Percentiles rank a stretch among this genome's conserved stretches.
These are phyloP conservation scores for Melanotaenia pygmaea DNA, from an alignment of 2,797 vertebrate genomes.

Conservation along the genomic window DNA sequence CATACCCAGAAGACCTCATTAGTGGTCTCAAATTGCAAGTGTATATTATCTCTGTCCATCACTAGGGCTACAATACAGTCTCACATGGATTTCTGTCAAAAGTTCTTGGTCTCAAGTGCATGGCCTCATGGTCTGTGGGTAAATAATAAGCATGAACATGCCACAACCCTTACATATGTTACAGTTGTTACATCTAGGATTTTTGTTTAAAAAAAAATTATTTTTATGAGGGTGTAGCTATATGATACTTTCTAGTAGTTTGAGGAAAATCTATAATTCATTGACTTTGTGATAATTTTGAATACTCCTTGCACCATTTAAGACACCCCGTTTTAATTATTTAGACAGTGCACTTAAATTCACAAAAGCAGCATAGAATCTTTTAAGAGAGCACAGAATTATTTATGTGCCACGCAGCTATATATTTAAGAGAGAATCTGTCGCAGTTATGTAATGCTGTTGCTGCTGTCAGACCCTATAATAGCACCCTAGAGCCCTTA, in stretches of 20 bases:
- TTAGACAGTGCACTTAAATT: constrained; percentile 48
- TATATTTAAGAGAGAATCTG: constrained; percentile 52
- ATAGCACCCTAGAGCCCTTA: constrained; percentile 48
- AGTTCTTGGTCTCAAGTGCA: constrained; percentile 18
- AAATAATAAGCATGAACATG: constrained; percentile 36
- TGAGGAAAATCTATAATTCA: constrained; percentile 62
- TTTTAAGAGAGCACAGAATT: constrained; percentile 62
- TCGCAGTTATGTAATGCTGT: constrained; percentile 60
- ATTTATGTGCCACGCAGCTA: constrained; percentile 52
- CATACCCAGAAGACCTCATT: constrained; percentile 73
- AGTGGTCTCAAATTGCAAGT: constrained; percentile 48
- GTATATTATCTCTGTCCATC: constrained; percentile 62
- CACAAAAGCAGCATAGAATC: constrained; percentile 35
- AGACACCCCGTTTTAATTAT: constrained; percentile 63
- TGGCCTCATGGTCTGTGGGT: constrained; percentile 27
- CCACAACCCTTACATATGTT: not conserved
- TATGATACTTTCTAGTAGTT: constrained; percentile 45
- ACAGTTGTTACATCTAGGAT: not conserved
- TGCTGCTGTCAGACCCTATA: constrained; percentile 54
- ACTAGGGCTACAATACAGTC: constrained; percentile 37
- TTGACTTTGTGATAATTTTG: constrained; percentile 56
- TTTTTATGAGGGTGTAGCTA: not conserved
- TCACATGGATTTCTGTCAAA: constrained; percentile 52
- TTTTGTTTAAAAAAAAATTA: not conserved
- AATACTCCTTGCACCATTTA: constrained; percentile 60